These are phyloP conservation scores for Medauroidea extradentata DNA, from an alignment of 1,140 invertebrate species.

Conservation along the genomic window DNA sequence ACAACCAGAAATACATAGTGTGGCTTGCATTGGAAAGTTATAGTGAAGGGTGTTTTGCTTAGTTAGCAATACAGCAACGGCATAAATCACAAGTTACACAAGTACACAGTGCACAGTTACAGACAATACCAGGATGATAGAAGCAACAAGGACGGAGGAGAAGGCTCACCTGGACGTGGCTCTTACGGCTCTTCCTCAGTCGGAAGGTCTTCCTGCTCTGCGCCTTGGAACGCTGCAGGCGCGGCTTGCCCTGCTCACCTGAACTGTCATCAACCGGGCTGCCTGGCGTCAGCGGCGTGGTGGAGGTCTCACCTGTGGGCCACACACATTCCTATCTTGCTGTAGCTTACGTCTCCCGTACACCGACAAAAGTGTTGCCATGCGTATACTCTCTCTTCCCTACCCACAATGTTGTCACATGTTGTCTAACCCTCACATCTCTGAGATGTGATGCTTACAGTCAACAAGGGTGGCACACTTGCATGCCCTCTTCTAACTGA, in stretches of 20 bases:
- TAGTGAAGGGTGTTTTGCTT: background rate
- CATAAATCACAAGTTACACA: background rate
- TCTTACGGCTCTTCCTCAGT: constrained; percentile 69
- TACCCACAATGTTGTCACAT: too few species aligned
- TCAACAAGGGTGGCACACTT: too few species aligned
- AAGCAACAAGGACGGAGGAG: background rate
- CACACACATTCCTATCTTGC: too few species aligned
- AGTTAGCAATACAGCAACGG: background rate
- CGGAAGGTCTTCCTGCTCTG: constrained; percentile 93
- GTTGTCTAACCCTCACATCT: too few species aligned
- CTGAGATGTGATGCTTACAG: too few species aligned
- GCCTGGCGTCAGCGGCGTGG: constrained; percentile 65
- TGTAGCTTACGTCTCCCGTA: too few species aligned
- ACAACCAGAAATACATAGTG: background rate
- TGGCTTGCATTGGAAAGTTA: background rate
- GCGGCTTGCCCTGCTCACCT: constrained; percentile 57
- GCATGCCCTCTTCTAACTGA: too few species aligned
- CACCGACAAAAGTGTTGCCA: too few species aligned
- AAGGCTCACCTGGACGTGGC: constrained; percentile 44
- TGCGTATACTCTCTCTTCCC: too few species aligned
- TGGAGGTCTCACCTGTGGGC: constrained; percentile 62
- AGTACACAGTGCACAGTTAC: background rate
- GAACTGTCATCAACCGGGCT: constrained; percentile 65
- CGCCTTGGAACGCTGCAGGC: constrained; percentile 86
- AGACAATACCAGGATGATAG: background rate